phyloP scores from a whole-genome alignment of 2,888 invertebrate species.

The Prosopocoilus inquinatus region DNA sequence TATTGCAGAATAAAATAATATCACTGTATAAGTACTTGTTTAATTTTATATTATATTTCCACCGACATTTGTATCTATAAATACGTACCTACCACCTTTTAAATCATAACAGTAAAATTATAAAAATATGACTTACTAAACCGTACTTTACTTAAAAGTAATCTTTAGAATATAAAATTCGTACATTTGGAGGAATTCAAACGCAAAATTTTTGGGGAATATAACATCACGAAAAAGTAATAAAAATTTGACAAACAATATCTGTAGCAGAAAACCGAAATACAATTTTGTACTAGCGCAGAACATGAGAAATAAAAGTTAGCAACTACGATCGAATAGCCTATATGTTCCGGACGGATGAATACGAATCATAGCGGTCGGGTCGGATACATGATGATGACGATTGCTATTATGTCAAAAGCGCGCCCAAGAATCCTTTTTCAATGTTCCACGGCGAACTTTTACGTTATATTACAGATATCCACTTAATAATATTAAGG shows the following conservation, averaged over 20 bases:
- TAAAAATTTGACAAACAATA: constrained; percentile 42
- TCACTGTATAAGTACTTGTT: too few species aligned
- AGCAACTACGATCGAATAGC: constrained; percentile 32
- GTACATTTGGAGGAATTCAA: too few species aligned
- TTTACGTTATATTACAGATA: background rate
- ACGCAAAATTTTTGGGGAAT: background rate
- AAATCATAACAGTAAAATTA: too few species aligned
- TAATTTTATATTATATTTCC: too few species aligned
- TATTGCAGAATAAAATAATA: too few species aligned
- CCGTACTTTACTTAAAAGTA: too few species aligned
- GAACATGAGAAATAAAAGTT: constrained; percentile 34
- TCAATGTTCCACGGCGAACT: constrained; percentile 19
- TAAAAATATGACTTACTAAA: too few species aligned
- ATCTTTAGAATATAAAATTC: too few species aligned
- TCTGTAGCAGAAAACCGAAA: constrained; percentile 35
- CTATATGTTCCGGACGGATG: constrained; percentile 38
- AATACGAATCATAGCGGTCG: constrained; percentile 33
- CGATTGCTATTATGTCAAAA: constrained; percentile 37
- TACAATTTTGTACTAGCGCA: constrained; percentile 37
- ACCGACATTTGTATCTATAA: too few species aligned
- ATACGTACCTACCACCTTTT: too few species aligned
- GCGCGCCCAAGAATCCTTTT: constrained; percentile 29
- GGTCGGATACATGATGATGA: constrained; percentile 38
- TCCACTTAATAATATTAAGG: background rate
- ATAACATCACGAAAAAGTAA: constrained; percentile 27